Conservation (phyloP, 2,797 vertebrate species). For the Denticeps clupeoides region DNA sequence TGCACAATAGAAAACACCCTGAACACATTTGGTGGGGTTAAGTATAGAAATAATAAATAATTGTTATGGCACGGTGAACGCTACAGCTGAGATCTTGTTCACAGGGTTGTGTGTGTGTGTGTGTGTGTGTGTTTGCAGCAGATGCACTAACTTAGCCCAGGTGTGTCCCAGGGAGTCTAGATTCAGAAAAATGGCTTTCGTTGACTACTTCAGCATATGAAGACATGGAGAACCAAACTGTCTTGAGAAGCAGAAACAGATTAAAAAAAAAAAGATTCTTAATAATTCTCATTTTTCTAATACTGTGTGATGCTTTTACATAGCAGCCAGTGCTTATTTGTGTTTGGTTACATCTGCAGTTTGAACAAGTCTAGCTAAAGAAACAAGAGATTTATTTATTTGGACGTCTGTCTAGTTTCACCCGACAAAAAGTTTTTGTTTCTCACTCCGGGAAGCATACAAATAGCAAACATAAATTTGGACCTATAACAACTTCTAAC, state of each 20-base stretch:
- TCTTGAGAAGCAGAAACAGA: neutral
- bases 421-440: conserved; percentile 14
- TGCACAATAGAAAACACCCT: neutral
- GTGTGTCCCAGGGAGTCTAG: no score
- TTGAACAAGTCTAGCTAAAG: neutral
- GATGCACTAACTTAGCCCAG: neutral
- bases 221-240: conserved; percentile 1
- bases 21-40: neutral
- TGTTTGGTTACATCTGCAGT: conserved; percentile 11
- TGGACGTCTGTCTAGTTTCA: conserved; percentile 9
- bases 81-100: neutral
- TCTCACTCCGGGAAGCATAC: conserved; percentile 10
- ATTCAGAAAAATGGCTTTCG: neutral
- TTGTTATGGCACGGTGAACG: neutral
- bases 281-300: neutral
- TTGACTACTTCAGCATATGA: neutral
- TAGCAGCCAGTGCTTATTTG: neutral
- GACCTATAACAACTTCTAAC: conserved; percentile 5
- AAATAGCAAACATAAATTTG: conserved; percentile 12
- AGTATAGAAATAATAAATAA: neutral
- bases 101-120: neutral
- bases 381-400: conserved; percentile 20
- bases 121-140: neutral
- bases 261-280: neutral
- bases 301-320: conserved; percentile 3